Evolutionary conservation across 2,888 invertebrate genomes (phyloP).

Genomic region (Dromius quadrimaculatus): DNA sequence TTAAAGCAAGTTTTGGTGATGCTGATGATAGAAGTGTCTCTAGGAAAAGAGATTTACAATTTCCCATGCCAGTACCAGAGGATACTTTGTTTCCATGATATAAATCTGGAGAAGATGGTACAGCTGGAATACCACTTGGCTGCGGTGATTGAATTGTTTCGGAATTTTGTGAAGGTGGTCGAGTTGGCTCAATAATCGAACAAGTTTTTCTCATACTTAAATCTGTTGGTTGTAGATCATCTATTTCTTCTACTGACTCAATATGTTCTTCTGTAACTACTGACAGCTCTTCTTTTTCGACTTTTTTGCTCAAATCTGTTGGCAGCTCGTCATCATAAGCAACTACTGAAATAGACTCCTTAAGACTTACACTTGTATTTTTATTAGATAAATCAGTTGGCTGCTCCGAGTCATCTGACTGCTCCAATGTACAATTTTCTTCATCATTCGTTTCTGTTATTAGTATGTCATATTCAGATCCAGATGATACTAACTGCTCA

Average conservation of each 20-base stretch:
- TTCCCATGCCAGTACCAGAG: constrained; percentile 20
- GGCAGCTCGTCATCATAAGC: constrained; percentile 43
- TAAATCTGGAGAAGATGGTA: constrained; percentile 78
- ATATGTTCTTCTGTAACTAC: constrained; percentile 58
- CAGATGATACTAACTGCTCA: constrained; percentile 12
- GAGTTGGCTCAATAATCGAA: constrained; percentile 68
- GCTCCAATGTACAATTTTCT: background rate
- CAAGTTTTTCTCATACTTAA: constrained; percentile 71
- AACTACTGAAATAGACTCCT: constrained; percentile 11
- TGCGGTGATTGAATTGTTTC: constrained; percentile 81
- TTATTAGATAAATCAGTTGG: constrained; percentile 44
- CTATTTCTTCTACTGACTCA: constrained; percentile 61
- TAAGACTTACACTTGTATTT: background rate
- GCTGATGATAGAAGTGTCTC: constrained; percentile 75
- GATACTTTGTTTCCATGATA: constrained; percentile 63
- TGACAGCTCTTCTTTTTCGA: constrained; percentile 52
- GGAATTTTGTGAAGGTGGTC: constrained; percentile 77
- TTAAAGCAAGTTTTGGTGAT: constrained; percentile 70
- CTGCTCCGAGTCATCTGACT: constrained; percentile 41
- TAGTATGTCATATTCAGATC: background rate
- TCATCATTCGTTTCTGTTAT: constrained; percentile 1
- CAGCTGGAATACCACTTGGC: constrained; percentile 78
- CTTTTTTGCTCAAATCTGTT: constrained; percentile 42
- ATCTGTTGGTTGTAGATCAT: constrained; percentile 71
- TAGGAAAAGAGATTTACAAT: constrained; percentile 69